Percentiles rank a stretch among this genome's conserved stretches.
phyloP scores from a whole-genome alignment of 2,113 vertebrate genomes.

The Hippocampus zosterae region DNA sequence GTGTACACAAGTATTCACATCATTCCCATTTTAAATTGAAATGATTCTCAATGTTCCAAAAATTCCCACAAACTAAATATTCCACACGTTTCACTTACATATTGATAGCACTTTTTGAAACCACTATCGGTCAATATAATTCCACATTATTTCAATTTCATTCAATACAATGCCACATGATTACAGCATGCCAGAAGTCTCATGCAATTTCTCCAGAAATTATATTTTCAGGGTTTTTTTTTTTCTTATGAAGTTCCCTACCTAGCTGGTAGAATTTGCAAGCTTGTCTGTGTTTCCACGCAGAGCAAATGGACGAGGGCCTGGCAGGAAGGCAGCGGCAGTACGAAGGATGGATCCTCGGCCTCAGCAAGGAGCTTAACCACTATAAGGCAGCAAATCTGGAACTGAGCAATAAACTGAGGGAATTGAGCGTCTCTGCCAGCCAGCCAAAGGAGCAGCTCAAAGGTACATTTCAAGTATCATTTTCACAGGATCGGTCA shows the following conservation, averaged over 20 bases:
- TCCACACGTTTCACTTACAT: too few relatives aligned
- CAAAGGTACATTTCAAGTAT: slow-evolving; percentile 67
- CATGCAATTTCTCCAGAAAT: neutral
- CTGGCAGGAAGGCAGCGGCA: slow-evolving; percentile 84
- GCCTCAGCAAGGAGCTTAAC: slow-evolving; percentile 84
- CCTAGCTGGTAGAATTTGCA: neutral
- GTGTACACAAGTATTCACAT: too few relatives aligned
- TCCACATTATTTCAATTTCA: too few relatives aligned
- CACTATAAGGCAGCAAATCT: slow-evolving; percentile 79
- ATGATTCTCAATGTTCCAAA: too few relatives aligned
- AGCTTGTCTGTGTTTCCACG: neutral
- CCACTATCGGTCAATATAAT: too few relatives aligned
- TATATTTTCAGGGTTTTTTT: neutral
- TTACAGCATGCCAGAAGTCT: too few relatives aligned
- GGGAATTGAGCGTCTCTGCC: slow-evolving; percentile 51
- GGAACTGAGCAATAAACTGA: slow-evolving; percentile 81
- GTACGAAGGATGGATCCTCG: slow-evolving; percentile 85
- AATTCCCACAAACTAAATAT: too few relatives aligned
- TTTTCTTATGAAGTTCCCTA: neutral
- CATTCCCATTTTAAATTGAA: too few relatives aligned
- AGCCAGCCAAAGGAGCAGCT: slow-evolving; percentile 58
- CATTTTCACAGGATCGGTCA: neutral
- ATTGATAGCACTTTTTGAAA: too few relatives aligned
- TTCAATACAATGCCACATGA: too few relatives aligned
- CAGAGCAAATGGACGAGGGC: slow-evolving; percentile 90